Evolutionary conservation across 2,888 invertebrate species (phyloP).

Genomic region (Andrena marginata): DNA sequence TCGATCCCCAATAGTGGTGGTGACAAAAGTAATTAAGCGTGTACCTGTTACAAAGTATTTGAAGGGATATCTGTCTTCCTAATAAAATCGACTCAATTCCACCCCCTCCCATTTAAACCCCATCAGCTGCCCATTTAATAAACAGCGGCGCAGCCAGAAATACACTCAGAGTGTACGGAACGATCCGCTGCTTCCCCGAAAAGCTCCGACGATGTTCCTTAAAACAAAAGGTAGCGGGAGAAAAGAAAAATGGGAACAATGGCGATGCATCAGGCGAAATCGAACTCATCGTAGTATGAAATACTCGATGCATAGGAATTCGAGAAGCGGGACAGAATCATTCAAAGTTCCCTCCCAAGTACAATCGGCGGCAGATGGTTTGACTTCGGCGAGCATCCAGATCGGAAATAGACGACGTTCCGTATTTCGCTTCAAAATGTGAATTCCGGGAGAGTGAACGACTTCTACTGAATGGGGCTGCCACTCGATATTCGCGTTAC

Average conservation of each 20-base stretch:
- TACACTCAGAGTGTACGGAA: too few relatives aligned
- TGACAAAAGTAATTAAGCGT: too few relatives aligned
- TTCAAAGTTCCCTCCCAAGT: conserved; percentile 33
- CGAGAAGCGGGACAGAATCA: conserved; percentile 22
- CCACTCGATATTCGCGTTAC: conserved; percentile 39
- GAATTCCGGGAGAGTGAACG: conserved; percentile 25
- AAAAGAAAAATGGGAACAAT: conserved; percentile 5
- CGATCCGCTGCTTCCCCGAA: too few relatives aligned
- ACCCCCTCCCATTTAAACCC: too few relatives aligned
- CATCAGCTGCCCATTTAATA: too few relatives aligned
- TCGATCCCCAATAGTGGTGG: too few relatives aligned
- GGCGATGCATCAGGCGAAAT: conserved; percentile 4
- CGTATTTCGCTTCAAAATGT: conserved; percentile 26
- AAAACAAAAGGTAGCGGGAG: background rate
- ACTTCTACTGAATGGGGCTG: conserved; percentile 19
- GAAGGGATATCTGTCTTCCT: too few relatives aligned
- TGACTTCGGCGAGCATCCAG: conserved; percentile 34
- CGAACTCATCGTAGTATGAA: conserved; percentile 9
- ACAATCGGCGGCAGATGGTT: conserved; percentile 42
- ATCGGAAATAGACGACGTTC: conserved; percentile 44
- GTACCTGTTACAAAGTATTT: too few relatives aligned
- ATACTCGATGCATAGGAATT: conserved; percentile 13
- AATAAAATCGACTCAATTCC: too few relatives aligned
- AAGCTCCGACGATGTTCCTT: too few relatives aligned
- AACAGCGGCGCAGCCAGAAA: too few relatives aligned